Base-by-base conservation (phyloP, 2,888 invertebrate species). In the Pristionchus entomophagus region DNA sequence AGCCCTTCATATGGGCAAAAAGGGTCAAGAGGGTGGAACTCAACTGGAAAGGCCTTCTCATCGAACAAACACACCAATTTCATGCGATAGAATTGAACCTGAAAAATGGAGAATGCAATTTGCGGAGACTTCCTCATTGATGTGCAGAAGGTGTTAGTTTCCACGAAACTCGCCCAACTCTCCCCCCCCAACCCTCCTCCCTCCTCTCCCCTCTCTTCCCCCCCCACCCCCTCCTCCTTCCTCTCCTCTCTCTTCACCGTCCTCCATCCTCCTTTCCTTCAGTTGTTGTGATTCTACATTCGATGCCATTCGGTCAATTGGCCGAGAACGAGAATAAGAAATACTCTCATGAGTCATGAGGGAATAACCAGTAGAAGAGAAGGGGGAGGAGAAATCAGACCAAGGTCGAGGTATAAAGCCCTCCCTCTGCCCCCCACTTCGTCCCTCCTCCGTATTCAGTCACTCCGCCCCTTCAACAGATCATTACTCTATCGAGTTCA, bases 21-120 rank as follows among this genome's bases (percentile, higher is more conserved):
- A 49, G 38, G 45, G 49, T 78, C 49, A 78, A 78, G 78, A 78
- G 78, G 38, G 78, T 78, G 78, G 78, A 78, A 78, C 78, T 38
- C 19, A 29, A 22, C 26, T 26, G 17, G 45, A 26, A 78, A 26
- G 78, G 78, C 8, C 29, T 62, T 59, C n/a, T 32, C 10, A 62
- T 26, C 12, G 59, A 62, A 32, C 62, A 62, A 62, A 62, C 32
- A 62, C 26, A 62, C 8, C 14, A 29, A 29, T 32, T 62, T 62
- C 62, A 2, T 32, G 26, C 62, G 62, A 32, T 29, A 14, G 12
- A 29, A 62, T 10, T 62, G 29, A 32, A 62, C 10, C 14, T 32
- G 62, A 5, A 62, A 62, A 62, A 29, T 62, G 62, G 17, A 62
- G 29, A 14, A 14, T 45, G 45, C 14, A 62, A 6, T 62, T 62